Conservation (phyloP, 2,888 invertebrate species). For the Limnephilus auricula region DNA sequence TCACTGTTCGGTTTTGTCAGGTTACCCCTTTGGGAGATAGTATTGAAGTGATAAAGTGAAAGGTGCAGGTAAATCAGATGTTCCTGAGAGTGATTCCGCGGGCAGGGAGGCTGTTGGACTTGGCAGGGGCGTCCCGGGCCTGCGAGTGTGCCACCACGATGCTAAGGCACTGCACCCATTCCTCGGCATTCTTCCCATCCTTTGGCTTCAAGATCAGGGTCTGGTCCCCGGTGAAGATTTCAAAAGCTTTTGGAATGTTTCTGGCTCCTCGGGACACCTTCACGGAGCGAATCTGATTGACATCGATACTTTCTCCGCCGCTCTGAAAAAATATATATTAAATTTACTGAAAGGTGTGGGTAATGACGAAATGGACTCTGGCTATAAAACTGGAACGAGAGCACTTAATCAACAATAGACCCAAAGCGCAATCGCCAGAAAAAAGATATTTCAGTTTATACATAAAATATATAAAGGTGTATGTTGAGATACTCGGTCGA, state of each 20-base stretch:
- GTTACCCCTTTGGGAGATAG: background rate
- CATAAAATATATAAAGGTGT: background rate
- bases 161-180: conserved; percentile 97
- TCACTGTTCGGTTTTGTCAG: too few species aligned
- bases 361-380: background rate
- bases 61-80: conserved; percentile 54
- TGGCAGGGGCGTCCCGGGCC: conserved; percentile 78
- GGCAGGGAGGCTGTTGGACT: conserved; percentile 76
- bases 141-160: conserved; percentile 94
- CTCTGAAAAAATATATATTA: conserved; percentile 78
- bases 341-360: background rate
- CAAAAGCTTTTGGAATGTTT: conserved; percentile 96
- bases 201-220: conserved; percentile 95
- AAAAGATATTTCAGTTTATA: background rate
- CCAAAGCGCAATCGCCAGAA: too few species aligned
- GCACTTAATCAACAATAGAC: background rate
- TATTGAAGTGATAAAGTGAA: background rate
- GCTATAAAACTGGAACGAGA: background rate
- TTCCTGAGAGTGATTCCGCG: conserved; percentile 76
- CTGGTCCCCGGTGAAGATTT: conserved; percentile 96
- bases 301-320: conserved; percentile 91
- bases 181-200: conserved; percentile 95
- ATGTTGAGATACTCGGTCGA: too few species aligned
- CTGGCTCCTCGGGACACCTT: conserved; percentile 93
- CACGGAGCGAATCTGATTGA: conserved; percentile 96